Evolutionary conservation across 2,888 invertebrate species (phyloP), one percentile per base, ranked within the genome.

Genomic region (Scaptomyza tumidula): DNA sequence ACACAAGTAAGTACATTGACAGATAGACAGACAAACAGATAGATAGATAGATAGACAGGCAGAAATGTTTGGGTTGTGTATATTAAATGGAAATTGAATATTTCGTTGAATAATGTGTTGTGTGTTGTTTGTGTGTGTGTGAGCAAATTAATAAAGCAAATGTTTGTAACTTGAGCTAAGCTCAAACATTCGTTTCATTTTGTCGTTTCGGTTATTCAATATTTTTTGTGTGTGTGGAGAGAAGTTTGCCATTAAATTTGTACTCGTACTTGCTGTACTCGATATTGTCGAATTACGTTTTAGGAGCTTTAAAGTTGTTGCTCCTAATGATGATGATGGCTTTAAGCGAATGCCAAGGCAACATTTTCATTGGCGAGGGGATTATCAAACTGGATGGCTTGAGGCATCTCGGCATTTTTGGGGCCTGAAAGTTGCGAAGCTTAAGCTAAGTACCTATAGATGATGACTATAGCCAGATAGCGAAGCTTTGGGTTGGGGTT

Each of bases 371-470:
- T 44, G 10, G 13, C 9, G 41, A 4, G 16, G 48, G 55, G 55
- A 63, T 66, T 69, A 69, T 62, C 54, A 53, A 27, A 14, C 41
- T 70, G 49, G 29, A 55, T 49, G 69, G 50, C 63, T 41, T 33
- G 13, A 19, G 55, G 46, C 56, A 71, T 56, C 24, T 19, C 19
- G 19, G 19, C 19, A 19, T 70, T 71, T 63, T 33, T 41, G n/a
- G n/a, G 57, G 44, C 19, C 33, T 50, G 14, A 61, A 68, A 67
- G 45, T 67, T 68, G 66, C 52, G 58, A 33, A 59, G 62, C 78
- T 78, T 77, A 73, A 43, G 59, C 61, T 72, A 65, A 74, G 74
- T 67, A 77, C 53, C 52, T 45, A 57, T 33, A 54, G 52, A 44
- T 37, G 39, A 16, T 60, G 54, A 24, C 29, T 29, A 29, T 29